Conservation (phyloP, 2,797 vertebrate species). For the Moxostoma hubbsi region DNA sequence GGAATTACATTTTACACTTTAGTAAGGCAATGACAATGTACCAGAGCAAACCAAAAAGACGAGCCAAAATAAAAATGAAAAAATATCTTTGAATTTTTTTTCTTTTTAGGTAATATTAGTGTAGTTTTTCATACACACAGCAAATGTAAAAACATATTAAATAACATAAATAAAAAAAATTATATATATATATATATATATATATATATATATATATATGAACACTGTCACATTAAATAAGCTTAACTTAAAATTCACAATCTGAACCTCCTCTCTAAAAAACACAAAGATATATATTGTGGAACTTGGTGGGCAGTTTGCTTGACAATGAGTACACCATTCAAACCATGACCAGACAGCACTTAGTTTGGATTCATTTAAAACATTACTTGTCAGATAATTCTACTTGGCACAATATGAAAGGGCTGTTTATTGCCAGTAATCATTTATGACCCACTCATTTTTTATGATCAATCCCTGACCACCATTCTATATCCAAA, state of each 20-base stretch:
- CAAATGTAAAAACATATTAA: not conserved
- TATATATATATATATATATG: too few species aligned
- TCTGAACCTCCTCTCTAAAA: slow-evolving; percentile 6
- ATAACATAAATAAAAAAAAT: not conserved
- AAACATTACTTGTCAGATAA: not conserved
- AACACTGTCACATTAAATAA: slow-evolving; percentile 19
- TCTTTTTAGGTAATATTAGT: not conserved
- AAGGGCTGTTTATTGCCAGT: not conserved
- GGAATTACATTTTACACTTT: slow-evolving; percentile 17
- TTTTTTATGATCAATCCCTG: not conserved
- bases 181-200: too few species aligned
- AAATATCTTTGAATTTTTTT: not conserved
- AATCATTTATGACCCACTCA: not conserved
- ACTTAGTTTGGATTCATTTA: not conserved
- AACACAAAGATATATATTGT: not conserved
- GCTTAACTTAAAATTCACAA: slow-evolving; percentile 22
- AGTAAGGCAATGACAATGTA: slow-evolving; percentile 15
- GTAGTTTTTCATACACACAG: slow-evolving; percentile 1
- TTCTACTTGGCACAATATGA: not conserved
- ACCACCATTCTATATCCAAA: not conserved
- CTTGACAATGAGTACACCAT: not conserved
- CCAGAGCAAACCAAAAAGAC: slow-evolving; percentile 11
- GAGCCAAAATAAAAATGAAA: not conserved
- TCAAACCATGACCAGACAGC: not conserved
- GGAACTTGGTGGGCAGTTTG: not conserved